Conservation (phyloP, 2,888 invertebrate genomes). For the Anaspis maculata region DNA sequence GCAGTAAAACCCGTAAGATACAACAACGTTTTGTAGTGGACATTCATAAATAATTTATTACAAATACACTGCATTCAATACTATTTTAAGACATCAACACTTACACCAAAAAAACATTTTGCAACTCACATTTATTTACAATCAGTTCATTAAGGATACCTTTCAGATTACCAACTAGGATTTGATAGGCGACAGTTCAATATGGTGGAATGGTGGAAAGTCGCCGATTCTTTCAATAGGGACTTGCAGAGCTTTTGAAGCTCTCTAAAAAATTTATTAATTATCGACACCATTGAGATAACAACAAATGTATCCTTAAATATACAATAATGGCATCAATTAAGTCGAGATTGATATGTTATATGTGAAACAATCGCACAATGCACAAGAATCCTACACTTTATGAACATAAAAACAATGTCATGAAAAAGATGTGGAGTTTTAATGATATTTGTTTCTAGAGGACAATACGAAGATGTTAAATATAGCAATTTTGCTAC, state of each 20-base stretch:
- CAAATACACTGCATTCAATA: conserved; percentile 22
- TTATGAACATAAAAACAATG: no score
- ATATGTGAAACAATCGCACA: no score
- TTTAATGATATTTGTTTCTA: no score
- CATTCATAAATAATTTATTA: conserved; percentile 27
- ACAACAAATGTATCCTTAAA: conserved; percentile 1
- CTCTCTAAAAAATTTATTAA: conserved; percentile 12
- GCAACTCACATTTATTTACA: conserved; percentile 21
- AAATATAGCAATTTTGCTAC: no score
- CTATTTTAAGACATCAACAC: conserved; percentile 18
- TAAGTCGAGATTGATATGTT: no score
- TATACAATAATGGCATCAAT: conserved; percentile 7
- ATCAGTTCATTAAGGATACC: conserved; percentile 21
- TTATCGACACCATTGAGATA: conserved; percentile 5
- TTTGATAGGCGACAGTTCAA: no score
- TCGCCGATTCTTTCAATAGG: no score
- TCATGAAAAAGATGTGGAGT: no score
- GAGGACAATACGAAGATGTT: no score
- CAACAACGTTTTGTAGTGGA: conserved; percentile 14
- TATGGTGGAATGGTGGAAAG: no score
- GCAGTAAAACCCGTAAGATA: no score
- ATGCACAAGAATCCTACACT: no score
- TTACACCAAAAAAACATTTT: conserved; percentile 19
- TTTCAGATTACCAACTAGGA: conserved; percentile 6
- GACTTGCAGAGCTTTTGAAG: conserved; percentile 6